Evolutionary conservation across 2,113 vertebrate species (phyloP), one percentile per base, ranked within the genome.

Genomic region (Xiphophorus maculatus): DNA sequence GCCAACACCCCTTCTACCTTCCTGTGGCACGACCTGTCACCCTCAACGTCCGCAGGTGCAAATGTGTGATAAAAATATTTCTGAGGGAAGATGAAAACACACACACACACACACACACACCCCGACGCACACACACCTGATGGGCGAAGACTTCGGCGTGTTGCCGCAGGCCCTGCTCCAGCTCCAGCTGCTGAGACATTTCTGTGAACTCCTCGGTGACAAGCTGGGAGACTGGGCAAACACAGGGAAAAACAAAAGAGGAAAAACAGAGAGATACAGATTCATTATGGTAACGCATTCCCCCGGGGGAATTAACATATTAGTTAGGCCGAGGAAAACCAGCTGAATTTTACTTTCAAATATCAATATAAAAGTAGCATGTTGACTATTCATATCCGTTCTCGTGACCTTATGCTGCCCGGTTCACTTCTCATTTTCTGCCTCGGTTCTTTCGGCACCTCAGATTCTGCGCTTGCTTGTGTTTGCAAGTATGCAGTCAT

Each of bases 81-180:
- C 84, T 69, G 37, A 37, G 42, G 35, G 5, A 29, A 54, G 76
- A 69, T 66, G 60, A 67, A 70, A 63, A 77, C 65, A 73, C 37
- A 76, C 63, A 69, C 79, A 13, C 28, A 77, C 65, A 73, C 37
- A 76, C 63, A 69, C 79, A 13, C 28, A 37, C 0, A 71, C 42
- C 44, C 0, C 4, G 2, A 75, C 65, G 65, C 37, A 76, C 63
- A 72, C 80, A 14, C 91, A 96, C 96, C 95, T 95, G 92, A 27
- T 93, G 92, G 44, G 95, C 95, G 19, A 95, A 95, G 81, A 83
- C 79, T 84, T 96, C 95, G 0, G 93, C 95, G 0, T 94, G 88
- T 66, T 94, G 90, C 30, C 95, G 84, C 69, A 95, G 94, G 69
- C 84, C 93, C 82, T 95, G 94, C 82, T 96, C 95, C 85, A 95